These are phyloP conservation scores for Deilephila elpenor DNA, from an alignment of 2,888 invertebrate species.

Conservation along the genomic window DNA sequence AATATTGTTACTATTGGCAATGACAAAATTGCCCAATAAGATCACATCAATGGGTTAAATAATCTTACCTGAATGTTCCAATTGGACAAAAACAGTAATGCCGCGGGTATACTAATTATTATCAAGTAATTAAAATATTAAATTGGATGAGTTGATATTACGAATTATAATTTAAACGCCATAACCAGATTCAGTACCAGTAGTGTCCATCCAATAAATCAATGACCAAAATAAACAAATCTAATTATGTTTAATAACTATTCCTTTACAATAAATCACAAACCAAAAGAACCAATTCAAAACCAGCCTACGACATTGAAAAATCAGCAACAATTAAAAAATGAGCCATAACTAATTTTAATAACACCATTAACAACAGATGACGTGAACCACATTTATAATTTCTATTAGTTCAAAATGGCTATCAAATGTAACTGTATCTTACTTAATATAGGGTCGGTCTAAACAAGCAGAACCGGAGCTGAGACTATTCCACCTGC, in stretches of 20 bases:
- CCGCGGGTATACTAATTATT: too few species aligned
- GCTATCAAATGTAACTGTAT: constrained; percentile 22
- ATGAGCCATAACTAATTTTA: constrained; percentile 16
- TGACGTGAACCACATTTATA: background rate
- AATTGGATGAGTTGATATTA: too few species aligned
- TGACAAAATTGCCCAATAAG: too few species aligned
- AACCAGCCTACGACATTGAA: background rate
- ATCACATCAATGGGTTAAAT: too few species aligned
- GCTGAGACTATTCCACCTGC: constrained; percentile 71
- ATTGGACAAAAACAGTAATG: too few species aligned
- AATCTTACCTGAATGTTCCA: too few species aligned
- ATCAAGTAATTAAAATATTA: too few species aligned
- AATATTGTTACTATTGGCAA: too few species aligned
- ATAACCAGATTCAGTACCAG: too few species aligned
- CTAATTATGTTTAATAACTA: too few species aligned
- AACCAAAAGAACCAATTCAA: background rate
- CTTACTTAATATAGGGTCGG: constrained; percentile 34
- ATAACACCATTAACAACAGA: background rate
- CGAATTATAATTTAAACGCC: too few species aligned
- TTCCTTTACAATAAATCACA: background rate
- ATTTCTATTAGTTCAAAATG: constrained; percentile 24
- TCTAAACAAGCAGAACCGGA: constrained; percentile 39
- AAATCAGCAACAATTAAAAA: background rate
- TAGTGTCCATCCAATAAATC: background rate
- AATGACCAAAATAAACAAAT: background rate